Evolutionary conservation across 2,888 invertebrate species (phyloP), one percentile per base, ranked within the genome.

Genomic region (Agrotis ipsilon): DNA sequence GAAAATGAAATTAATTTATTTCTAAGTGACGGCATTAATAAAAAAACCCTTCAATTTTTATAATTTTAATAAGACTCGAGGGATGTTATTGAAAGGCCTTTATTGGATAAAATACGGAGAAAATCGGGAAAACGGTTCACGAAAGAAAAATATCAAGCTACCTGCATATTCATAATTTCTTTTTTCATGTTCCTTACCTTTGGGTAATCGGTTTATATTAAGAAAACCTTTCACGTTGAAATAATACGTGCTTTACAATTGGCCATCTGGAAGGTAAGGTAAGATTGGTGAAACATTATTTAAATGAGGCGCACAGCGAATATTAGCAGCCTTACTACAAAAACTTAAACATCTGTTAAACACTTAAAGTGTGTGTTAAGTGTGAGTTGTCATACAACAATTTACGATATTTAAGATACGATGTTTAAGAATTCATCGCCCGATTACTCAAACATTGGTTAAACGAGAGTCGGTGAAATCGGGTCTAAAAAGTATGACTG

Each of bases 61-160:
- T 90, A 90, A 89, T 90, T 92, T 90, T 89, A 85, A 85, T 88
- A 87, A 88, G 87, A 82, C 86, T 78, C 83, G 85, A 81, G 91
- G 90, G 91, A 89, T 91, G 91, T 90, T 92, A 92, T 92, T 92
- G 91, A 92, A 91, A 91, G 89, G 85, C 82, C 86, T 89, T 88
- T 90, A 89, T 90, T 91, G 88, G 90, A 91, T 90, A 86, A 89
- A 92, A 89, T 84, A 84, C 82, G 78, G 32, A 81, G 88, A 89
- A 90, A 93, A 91, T 91, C 88, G 86, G 86, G 87, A 85, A 89
- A 87, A 89, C 81, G 86, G 78, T 83, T 77, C 78, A 78, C 83
- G 84, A 87, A 88, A 84, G 86, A 88, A 90, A 91, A 91, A 90
- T 88, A 90, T 86, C 87, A 86, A 85, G 80, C 79, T 83, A 84